phyloP scores from a whole-genome alignment of 2,888 invertebrate species.

The Hyppa rectilinea region DNA sequence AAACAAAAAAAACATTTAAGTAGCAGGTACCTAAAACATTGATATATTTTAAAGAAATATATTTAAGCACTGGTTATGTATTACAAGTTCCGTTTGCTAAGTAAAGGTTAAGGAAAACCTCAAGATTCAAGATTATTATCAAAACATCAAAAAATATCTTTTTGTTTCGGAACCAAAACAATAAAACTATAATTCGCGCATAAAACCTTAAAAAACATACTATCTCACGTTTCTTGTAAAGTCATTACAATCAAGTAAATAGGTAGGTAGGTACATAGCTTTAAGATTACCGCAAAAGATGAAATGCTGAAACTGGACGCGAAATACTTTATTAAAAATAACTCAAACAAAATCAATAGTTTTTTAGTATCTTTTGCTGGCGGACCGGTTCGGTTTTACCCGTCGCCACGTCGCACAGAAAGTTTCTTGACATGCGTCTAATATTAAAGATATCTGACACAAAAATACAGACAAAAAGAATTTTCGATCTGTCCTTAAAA shows the following conservation, averaged over 20 bases:
- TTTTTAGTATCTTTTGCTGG: neutral
- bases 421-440: slow-evolving; percentile 10
- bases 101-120: slow-evolving; percentile 21
- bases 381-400: slow-evolving; percentile 20
- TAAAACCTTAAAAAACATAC: slow-evolving; percentile 3
- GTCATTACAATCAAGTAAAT: neutral
- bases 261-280: neutral
- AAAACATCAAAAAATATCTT: neutral
- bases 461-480: neutral
- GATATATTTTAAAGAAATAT: neutral
- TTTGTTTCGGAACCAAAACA: neutral
- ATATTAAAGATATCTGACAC: slow-evolving; percentile 1
- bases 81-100: neutral
- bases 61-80: neutral
- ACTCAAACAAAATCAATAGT: neutral
- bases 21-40: no score
- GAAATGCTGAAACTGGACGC: slow-evolving; percentile 7
- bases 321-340: slow-evolving; percentile 3
- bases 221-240: slow-evolving; percentile 7
- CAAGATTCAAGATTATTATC: slow-evolving; percentile 1
- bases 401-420: neutral
- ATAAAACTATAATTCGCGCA: slow-evolving; percentile 4
- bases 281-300: neutral
- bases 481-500: neutral
- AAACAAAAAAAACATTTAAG: no score